Evolutionary conservation across 2,797 vertebrate species (phyloP).

Genomic region (Lithobates pipiens): DNA sequence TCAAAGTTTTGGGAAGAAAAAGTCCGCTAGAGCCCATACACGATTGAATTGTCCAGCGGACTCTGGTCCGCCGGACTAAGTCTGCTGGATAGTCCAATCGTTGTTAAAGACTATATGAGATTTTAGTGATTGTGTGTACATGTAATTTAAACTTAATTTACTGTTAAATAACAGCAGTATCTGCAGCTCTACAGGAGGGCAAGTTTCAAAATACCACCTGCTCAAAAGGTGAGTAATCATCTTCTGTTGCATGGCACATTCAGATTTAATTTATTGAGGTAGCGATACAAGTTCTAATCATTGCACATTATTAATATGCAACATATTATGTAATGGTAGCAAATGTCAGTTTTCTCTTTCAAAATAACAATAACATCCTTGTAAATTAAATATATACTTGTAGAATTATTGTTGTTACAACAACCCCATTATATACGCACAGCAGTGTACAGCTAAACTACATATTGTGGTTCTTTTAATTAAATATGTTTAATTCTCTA

Average conservation of each 20-base stretch:
- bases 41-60: no score
- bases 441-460: not conserved
- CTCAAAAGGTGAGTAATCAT: no score
- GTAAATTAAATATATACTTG: not conserved
- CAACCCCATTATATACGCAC: not conserved
- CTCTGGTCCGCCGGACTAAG: no score
- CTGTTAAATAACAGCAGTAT: not conserved
- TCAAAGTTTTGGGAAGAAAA: no score
- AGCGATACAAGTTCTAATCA: not conserved
- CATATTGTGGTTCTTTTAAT: slow-evolving; percentile 10
- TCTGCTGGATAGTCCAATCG: no score
- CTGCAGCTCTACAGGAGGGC: not conserved
- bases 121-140: no score
- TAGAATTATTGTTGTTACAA: not conserved
- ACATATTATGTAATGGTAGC: not conserved
- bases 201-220: not conserved
- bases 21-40: no score
- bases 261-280: no score
- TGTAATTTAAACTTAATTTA: no score
- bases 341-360: not conserved
- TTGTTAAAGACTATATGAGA: no score
- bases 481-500: slow-evolving; percentile 29
- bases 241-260: no score
- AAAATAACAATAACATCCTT: not conserved
- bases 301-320: not conserved